phyloP scores from a whole-genome alignment of 2,797 vertebrate species.

The Poeciliopsis turneri region DNA sequence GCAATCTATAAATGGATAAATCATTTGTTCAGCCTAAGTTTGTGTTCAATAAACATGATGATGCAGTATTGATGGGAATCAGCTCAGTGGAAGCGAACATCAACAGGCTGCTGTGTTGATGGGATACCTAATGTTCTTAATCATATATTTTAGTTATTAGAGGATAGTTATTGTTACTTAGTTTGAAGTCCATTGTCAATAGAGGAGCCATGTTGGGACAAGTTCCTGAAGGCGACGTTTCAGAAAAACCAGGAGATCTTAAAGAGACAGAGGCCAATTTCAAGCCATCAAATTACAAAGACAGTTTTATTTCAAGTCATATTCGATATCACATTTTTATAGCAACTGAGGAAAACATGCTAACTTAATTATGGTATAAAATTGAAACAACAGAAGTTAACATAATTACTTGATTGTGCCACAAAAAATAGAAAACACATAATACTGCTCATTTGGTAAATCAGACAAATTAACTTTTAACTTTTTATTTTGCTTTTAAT shows the following conservation, averaged over 20 bases:
- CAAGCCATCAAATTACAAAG: no score
- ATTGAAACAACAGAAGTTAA: no score
- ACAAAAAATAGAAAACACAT: no score
- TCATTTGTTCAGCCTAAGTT: neutral
- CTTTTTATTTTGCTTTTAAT: neutral
- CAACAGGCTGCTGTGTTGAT: neutral
- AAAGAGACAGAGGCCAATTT: no score
- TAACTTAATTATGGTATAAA: no score
- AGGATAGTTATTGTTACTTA: neutral
- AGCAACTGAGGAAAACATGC: no score
- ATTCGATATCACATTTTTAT: no score
- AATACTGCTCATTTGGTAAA: neutral
- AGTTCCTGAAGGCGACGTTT: no score
- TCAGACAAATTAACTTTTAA: neutral
- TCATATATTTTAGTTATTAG: neutral
- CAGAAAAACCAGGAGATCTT: no score
- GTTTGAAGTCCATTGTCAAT: neutral
- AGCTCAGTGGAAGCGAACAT: neutral
- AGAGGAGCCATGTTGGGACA: no score
- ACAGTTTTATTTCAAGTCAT: no score
- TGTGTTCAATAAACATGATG: neutral
- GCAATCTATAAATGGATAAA: neutral
- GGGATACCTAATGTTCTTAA: neutral
- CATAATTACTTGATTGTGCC: no score
- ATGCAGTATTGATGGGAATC: neutral